Conservation (phyloP, 2,113 vertebrate genomes). For the Fukomys damarensis region DNA sequence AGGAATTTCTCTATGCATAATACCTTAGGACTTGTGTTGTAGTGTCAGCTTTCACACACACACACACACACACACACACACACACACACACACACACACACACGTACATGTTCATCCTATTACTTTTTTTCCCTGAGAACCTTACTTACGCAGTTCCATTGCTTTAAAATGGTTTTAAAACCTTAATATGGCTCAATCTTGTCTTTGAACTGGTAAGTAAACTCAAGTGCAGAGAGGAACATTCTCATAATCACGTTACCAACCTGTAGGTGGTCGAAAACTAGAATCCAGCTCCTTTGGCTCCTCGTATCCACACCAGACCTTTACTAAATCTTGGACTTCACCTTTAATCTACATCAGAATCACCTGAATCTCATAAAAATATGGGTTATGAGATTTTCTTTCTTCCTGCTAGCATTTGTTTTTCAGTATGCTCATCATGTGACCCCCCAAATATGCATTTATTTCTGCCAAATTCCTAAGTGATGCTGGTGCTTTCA, state of each 20-base stretch:
- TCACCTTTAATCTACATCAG: neutral
- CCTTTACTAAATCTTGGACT: neutral
- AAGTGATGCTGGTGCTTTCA: neutral
- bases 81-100: neutral
- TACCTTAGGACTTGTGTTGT: neutral
- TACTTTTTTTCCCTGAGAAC: neutral
- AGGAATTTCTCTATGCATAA: neutral
- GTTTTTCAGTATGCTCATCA: neutral
- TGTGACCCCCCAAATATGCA: neutral
- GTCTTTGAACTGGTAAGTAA: neutral
- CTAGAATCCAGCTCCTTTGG: neutral
- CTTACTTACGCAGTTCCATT: neutral
- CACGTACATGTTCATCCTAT: neutral
- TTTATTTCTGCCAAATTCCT: neutral
- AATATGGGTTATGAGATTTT: neutral
- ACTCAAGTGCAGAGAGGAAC: neutral
- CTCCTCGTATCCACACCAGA: neutral
- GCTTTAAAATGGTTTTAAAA: neutral
- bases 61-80: rapidly evolving
- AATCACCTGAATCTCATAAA: neutral
- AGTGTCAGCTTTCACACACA: neutral
- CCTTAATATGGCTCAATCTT: neutral
- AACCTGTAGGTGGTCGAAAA: neutral
- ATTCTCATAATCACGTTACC: neutral
- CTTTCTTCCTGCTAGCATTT: neutral